A percentile compares a stretch with the other conserved stretches of the same genome.
Evolutionary conservation across 2,797 vertebrate genomes (phyloP).

Genomic region (Myripristis jacobus): DNA sequence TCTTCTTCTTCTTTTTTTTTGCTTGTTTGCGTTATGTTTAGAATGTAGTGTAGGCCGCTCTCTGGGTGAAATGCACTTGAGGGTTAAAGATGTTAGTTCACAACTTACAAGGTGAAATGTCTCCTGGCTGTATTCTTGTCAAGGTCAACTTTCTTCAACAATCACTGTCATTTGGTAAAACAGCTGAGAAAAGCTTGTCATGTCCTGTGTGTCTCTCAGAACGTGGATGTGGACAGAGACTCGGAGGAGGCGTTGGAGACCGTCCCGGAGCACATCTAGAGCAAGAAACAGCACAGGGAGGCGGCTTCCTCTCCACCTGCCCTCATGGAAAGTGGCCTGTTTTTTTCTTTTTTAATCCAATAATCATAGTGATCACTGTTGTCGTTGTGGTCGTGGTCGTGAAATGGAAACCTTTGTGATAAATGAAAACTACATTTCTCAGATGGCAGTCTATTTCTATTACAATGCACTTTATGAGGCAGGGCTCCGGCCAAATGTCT

Average conservation of each 20-base stretch:
- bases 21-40: no score
- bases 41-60: no score
- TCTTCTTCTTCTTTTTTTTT: no score
- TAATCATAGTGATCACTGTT: slow-evolving; percentile 24
- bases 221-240: slow-evolving; percentile 84
- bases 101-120: no score
- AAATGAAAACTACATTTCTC: neutral
- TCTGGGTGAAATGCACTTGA: no score
- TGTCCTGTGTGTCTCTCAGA: slow-evolving; percentile 60
- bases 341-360: slow-evolving; percentile 31
- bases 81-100: no score
- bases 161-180: no score
- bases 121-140: no score
- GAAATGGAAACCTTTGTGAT: neutral
- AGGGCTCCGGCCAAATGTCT: slow-evolving; percentile 26
- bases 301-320: neutral
- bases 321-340: slow-evolving; percentile 38
- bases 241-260: slow-evolving; percentile 82
- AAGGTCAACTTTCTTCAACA: no score
- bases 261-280: slow-evolving; percentile 78
- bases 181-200: no score
- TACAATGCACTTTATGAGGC: slow-evolving; percentile 56
- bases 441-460: neutral
- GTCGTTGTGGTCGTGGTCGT: neutral
- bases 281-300: neutral